Evolutionary conservation across 2,797 vertebrate genomes (phyloP), one percentile per base, ranked within the genome.

Genomic region (Microctenopoma lineatum): DNA sequence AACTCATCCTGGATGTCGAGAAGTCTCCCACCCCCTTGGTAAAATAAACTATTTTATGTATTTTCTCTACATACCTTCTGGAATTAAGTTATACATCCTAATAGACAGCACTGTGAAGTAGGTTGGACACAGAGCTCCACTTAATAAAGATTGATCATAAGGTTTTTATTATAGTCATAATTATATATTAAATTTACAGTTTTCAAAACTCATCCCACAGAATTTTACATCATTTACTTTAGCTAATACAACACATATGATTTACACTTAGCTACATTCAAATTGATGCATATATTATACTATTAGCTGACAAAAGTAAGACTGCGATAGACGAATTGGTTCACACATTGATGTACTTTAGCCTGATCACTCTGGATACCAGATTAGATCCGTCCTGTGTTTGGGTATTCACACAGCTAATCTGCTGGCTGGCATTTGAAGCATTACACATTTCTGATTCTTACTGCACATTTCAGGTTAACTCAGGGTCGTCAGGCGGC

Each of bases 21-120:
- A 99, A 99, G 84, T 93, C 97, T 52, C 98, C 98, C 8, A 99
- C 96, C 47, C 98, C 98, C 29, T 93, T 99, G 96, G 98, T 99
- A 89, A 93, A 90, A 86, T 51, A n/a, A 34, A n/a, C 4, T 34
- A 4, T 39, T 25, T 66, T 16, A 5, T 41, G 4, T 27, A 21
- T 14, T 57, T 34, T 46, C 29, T 44, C 18, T 3, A 4, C 8
- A 1, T 25, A 10, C 42, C n/a, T 44, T 7, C 42, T n/a, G 42
- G 16, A 18, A 9, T 18, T 0, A 21, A 34, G 12, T 44, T 18
- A 14, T 66, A 5, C 32, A 32, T 16, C 2, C 13, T 6, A 51
- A 46, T 2, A 79, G 32, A 4, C 2, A 0, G 13, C 1, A 2
- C 21, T 59, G 25, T 63, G 38, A 21, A 36, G 18, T 44, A 38